Evolutionary conservation across 2,888 invertebrate species (phyloP).

Genomic region (Platyscelio sp.): DNA sequence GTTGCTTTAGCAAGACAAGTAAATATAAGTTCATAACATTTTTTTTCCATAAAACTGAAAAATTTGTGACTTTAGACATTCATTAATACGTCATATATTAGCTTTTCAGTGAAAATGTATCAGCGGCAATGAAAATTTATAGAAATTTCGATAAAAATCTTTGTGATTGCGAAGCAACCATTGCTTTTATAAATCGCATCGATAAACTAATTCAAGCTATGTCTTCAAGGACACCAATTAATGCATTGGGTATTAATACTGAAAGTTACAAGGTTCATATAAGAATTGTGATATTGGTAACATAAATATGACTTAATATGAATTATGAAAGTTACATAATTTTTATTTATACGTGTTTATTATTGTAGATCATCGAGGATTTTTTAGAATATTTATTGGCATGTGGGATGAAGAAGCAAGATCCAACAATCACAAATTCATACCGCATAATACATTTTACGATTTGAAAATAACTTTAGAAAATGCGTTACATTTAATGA

Average conservation of each 20-base stretch:
- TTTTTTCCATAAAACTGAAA: no score
- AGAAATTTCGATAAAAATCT: conserved; percentile 37
- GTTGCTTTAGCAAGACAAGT: conserved; percentile 39
- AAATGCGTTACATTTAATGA: conserved; percentile 1
- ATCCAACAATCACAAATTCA: neutral
- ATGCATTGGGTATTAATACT: conserved; percentile 48
- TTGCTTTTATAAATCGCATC: conserved; percentile 46
- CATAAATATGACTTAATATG: no score
- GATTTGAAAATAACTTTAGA: conserved; percentile 2
- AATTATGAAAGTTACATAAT: no score
- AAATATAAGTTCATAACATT: neutral
- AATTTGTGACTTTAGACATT: no score
- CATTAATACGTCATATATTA: no score
- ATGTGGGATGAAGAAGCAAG: neutral
- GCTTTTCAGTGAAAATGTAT: conserved; percentile 60
- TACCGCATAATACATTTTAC: neutral
- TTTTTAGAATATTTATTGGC: neutral
- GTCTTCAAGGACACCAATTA: conserved; percentile 61
- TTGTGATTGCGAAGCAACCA: conserved; percentile 50
- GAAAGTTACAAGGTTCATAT: conserved; percentile 23
- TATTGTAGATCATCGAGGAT: neutral
- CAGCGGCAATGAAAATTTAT: conserved; percentile 60
- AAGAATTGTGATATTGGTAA: no score
- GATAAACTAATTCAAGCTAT: conserved; percentile 60
- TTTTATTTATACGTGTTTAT: neutral